Evolutionary conservation across 2,113 vertebrate species (phyloP), one percentile per base, ranked within the genome.

Genomic region (cat (Felis catus)): DNA sequence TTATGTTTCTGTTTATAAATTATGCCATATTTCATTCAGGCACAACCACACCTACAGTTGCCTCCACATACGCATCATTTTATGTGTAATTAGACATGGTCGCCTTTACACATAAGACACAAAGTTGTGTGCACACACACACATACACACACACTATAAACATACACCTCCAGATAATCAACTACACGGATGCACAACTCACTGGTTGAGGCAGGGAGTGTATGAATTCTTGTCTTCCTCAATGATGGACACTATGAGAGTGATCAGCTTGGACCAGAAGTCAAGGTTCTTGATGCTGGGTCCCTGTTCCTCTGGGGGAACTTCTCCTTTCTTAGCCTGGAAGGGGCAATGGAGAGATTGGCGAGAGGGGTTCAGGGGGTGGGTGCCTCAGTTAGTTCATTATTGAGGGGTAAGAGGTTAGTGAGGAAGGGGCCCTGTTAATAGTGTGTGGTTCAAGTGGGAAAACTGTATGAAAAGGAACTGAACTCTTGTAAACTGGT

Each of bases 221-320:
- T 99, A 99, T 6, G 99, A 99, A 85, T 99, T 99, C 98, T 99
- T 99, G 98, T 99, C 99, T 95, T 99, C 99, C 97, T 99, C 99
- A 0, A 99, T 99, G 94, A 99, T 99, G 94, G 99, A 99, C 89
- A 99, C 99, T 4, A 99, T 99, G 85, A 99, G 99, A 13, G 99
- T 99, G 98, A 99, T 99, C 92, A 99, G 99, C 98, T 99, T 99
- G 95, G 99, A 99, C 99, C 99, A 99, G 98, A 99, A 99, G 98
- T 99, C 99, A 36, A 99, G 99, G 98, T 99, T 99, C 98, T 99
- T 99, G 98, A 99, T 99, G 99, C 99, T 99, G 92, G 99, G 99
- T 0, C 99, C 99, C 97, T 99, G 99, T 80, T 99, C 99, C 91
- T 99, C 99, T 0, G 99, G 99, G 31, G 99, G 99, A 16, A 99